These are phyloP conservation scores for Axinella damicornis DNA, from an alignment of 37 sponge, comb jelly and placozoan genomes.

Conservation along the genomic window DNA sequence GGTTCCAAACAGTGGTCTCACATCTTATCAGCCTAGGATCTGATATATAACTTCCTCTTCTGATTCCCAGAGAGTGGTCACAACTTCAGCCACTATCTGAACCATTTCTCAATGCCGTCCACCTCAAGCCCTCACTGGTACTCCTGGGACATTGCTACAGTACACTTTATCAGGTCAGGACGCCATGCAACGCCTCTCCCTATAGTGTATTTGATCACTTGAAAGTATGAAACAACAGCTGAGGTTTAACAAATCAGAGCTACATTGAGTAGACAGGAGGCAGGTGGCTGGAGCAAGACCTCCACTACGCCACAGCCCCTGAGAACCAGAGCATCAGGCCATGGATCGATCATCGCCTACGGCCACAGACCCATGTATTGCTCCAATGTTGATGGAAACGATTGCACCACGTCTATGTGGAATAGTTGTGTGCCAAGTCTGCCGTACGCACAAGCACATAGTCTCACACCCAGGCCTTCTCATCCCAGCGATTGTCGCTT, in stretches of 20 bases:
- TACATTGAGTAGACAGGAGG: too few species aligned
- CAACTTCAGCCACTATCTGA: constrained; percentile 42
- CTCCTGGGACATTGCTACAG: constrained; percentile 48
- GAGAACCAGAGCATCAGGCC: constrained; percentile 18
- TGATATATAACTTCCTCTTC: too few species aligned
- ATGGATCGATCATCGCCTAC: constrained; percentile 71
- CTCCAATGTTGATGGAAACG: constrained; percentile 45
- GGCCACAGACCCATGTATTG: constrained; percentile 80
- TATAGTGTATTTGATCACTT: too few species aligned
- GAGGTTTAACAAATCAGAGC: too few species aligned
- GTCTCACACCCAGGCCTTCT: too few species aligned
- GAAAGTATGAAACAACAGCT: too few species aligned
- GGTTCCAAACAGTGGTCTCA: too few species aligned
- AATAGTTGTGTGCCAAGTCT: too few species aligned
- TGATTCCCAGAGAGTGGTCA: neutral
- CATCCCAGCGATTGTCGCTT: too few species aligned
- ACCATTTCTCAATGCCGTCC: constrained; percentile 56
- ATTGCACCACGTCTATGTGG: constrained; percentile 49
- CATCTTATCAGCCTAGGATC: too few species aligned
- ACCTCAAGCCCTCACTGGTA: constrained; percentile 35
- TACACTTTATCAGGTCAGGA: constrained; percentile 72
- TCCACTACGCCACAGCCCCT: constrained; percentile 21
- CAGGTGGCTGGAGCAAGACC: constrained; percentile 64
- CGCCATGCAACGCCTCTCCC: too few species aligned
- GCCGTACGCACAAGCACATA: too few species aligned